phyloP scores from a whole-genome alignment of 1,140 invertebrate genomes.

The Zophobas atratus region DNA sequence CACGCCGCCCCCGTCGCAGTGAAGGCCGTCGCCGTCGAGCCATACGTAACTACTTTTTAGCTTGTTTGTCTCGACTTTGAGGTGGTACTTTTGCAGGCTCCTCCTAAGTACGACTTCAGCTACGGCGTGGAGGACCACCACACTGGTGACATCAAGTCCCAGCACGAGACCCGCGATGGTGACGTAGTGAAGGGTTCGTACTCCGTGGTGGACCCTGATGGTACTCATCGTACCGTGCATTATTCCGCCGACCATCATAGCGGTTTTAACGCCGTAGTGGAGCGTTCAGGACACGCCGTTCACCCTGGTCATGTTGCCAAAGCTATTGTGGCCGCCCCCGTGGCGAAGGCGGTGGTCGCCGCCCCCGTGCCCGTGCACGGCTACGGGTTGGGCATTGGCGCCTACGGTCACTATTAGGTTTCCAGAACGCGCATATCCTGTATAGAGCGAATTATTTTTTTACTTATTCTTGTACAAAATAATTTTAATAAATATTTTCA shows the following conservation, averaged over 20 bases:
- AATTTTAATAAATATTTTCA: conserved; percentile 8
- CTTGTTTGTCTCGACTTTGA: neutral
- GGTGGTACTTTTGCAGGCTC: conserved; percentile 62
- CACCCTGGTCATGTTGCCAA: conserved; percentile 40
- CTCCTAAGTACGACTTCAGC: conserved; percentile 75
- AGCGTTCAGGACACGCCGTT: conserved; percentile 69
- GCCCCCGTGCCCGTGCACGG: conserved; percentile 1
- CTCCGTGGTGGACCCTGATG: conserved; percentile 72
- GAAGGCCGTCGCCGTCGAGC: conserved; percentile 11
- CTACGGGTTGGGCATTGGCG: neutral
- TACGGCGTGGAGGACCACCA: conserved; percentile 76
- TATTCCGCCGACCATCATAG: conserved; percentile 75
- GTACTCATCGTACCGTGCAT: conserved; percentile 73
- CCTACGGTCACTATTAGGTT: conserved; percentile 21
- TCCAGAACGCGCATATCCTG: neutral
- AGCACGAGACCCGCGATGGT: conserved; percentile 75
- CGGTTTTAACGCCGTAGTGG: conserved; percentile 75
- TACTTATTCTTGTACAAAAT: conserved; percentile 40
- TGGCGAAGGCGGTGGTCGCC: conserved; percentile 18
- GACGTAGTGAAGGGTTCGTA: conserved; percentile 70
- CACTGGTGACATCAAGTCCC: conserved; percentile 76
- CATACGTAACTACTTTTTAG: conserved; percentile 23
- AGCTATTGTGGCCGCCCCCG: conserved; percentile 15
- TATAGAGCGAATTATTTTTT: neutral
- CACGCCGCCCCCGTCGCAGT: conserved; percentile 46